Evolutionary conservation across 2,113 vertebrate genomes (phyloP), one percentile per base, ranked within the genome.

Genomic region (Marcusenius ussheri): DNA sequence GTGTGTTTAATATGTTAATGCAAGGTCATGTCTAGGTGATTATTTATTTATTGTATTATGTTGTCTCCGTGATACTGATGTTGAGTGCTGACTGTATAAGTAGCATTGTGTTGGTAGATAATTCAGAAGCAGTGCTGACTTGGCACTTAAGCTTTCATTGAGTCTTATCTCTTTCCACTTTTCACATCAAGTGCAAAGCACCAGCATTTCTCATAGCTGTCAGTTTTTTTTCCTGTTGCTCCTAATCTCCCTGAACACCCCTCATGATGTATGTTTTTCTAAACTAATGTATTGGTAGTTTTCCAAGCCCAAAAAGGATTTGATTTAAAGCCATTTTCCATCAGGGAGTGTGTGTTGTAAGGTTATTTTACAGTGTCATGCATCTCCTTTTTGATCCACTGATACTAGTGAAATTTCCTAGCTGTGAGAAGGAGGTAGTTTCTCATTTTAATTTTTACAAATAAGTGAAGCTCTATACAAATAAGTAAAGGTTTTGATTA

Each of bases 161-260:
- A 56, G 56, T 49, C 66, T 89, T 87, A 90, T 90, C 83, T 21
- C 70, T 91, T 91, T 85, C 90, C 91, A 51, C 35, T 88, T 90
- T 85, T 88, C 49, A 53, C 21, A 53, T 88, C 85, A 49, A 89
- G 45, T 27, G 49, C 50, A 58, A 47, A 39, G 51, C 74, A 31
- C 70, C 58, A 46, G 90, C 49, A 24, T 90, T 90, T 8, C 15
- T 83, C 8, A 70, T 85, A 50, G 21, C 9, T 51, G 42, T 46
- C 58, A 11, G 24, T n/a, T 62, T 62, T n/a, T 66, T 31, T 47
- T 39, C 80, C 19, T 62, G 21, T 17, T 24, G 27, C 45, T 47
- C 56, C 50, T 91, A 90, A 91, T 91, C 58, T 89, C 39, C 49
- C 31, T 46, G 24, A 84, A 87, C 39, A 46, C 19, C 87, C 83